Evolutionary conservation across 37 sponge, comb jelly and placozoan genomes (phyloP), one percentile per base, ranked within the genome.

Genomic region (Beroe forskalii): DNA sequence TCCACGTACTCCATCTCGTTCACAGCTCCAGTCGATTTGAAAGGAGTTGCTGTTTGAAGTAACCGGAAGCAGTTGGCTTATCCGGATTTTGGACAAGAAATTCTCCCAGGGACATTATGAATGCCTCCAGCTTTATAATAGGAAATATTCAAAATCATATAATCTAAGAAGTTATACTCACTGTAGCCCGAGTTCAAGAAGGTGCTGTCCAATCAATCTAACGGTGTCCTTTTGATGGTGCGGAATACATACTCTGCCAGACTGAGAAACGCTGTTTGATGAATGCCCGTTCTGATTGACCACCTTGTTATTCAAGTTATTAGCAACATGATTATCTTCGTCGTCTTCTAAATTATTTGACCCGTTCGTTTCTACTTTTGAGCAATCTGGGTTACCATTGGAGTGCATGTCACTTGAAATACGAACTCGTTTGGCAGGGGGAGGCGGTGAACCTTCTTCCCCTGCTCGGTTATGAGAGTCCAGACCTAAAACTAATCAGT

Each of bases 151-250:
- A n/a, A n/a, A n/a, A n/a, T n/a, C n/a, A n/a, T n/a, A n/a, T n/a
- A n/a, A n/a, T n/a, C n/a, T n/a, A n/a, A n/a, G 6, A 48, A 48
- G 12, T 17, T 48, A 12, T 48, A 92, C 95, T 96, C 63, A 96
- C 97, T 90, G 60, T 17, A 94, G 91, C 14, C 99, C 99, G 75
- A 95, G 83, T 19, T 93, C 95, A 76, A 93, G 91, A 32, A 98
- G 92, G 62, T 98, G 95, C 90, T 98, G 99, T 4, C 99, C 99
- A 36, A 98, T 95, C 37, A 98, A 80, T 40, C 95, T 90, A 35
- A 98, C 76, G 48, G 92, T 92, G 61, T 98, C 97, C 33, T 60
- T 67, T 41, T 93, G 86, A 44, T 80, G 86, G 27, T 32, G 86
- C 2, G 86, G 86, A 19, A 80, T 80, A 23, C 14, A 80, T 0